These are phyloP conservation scores for Elgaria multicarinata DNA, from an alignment of 2,113 vertebrate genomes.

Conservation along the genomic window DNA sequence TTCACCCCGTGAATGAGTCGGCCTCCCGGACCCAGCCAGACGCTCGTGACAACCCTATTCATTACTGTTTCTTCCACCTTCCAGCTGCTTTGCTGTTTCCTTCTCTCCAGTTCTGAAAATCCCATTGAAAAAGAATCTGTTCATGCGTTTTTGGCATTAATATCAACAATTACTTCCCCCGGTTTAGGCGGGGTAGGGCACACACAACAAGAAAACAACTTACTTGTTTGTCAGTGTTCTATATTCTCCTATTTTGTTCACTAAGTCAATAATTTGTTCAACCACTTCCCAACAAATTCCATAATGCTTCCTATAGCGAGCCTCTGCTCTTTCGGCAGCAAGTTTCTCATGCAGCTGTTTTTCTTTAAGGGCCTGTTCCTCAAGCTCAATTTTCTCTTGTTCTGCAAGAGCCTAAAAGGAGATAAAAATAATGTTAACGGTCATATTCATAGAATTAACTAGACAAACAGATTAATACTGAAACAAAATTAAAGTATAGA, in stretches of 20 bases:
- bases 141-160: neutral
- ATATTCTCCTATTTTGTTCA: slow-evolving; percentile 88
- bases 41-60: no score
- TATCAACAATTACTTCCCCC: neutral
- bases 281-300: slow-evolving; percentile 81
- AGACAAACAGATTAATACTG: neutral
- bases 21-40: no score
- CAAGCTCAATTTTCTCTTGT: slow-evolving; percentile 81
- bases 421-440: neutral
- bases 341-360: slow-evolving; percentile 78
- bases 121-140: neutral
- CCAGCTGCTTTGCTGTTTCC: neutral
- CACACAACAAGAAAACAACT: slow-evolving; percentile 47
- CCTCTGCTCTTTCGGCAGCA: slow-evolving; percentile 80
- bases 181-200: neutral
- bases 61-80: neutral
- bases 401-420: slow-evolving; percentile 82
- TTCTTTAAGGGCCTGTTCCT: slow-evolving; percentile 82
- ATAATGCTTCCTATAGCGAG: slow-evolving; percentile 83
- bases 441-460: neutral
- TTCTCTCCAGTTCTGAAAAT: neutral
- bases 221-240: slow-evolving; percentile 86
- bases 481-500: neutral
- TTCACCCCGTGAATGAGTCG: no score
- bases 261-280: slow-evolving; percentile 88